Percentiles rank a stretch among this genome's conserved stretches.
phyloP scores from a whole-genome alignment of 2,113 vertebrate species.

The Gallinago undulata region DNA sequence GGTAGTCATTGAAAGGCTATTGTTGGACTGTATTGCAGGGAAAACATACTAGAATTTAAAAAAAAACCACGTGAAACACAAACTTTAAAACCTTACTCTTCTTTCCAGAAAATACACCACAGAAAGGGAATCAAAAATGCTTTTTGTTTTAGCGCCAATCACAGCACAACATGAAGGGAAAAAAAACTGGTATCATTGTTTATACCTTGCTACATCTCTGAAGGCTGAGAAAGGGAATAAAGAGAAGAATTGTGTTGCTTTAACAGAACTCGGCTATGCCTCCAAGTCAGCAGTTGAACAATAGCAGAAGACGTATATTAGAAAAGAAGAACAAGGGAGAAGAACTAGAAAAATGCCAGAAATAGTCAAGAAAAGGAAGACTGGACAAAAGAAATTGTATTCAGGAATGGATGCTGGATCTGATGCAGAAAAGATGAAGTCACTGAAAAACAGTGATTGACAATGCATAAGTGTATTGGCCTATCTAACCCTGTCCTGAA shows the following conservation, averaged over 20 bases:
- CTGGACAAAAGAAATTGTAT: neutral
- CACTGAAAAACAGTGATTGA: neutral
- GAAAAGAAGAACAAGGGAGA: neutral
- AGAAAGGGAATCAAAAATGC: neutral
- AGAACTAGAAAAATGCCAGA: neutral
- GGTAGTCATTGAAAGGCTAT: neutral
- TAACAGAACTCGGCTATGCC: neutral
- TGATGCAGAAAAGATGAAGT: neutral
- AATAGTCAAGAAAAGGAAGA: neutral
- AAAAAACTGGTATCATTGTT: neutral
- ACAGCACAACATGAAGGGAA: neutral
- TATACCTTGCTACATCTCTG: neutral
- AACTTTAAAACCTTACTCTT: neutral
- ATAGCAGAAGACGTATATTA: neutral
- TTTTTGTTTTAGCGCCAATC: neutral
- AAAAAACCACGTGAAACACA: neutral
- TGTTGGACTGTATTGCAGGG: neutral
- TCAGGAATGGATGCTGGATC: neutral
- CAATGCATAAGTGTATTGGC: neutral
- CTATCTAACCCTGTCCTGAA: neutral
- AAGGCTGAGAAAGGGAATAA: neutral
- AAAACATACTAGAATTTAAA: neutral
- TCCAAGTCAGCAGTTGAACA: conserved; percentile 4
- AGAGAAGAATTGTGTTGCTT: neutral
- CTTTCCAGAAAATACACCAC: neutral